Base-by-base conservation (phyloP, 2,797 vertebrate genomes). In the Xenopus petersii region DNA sequence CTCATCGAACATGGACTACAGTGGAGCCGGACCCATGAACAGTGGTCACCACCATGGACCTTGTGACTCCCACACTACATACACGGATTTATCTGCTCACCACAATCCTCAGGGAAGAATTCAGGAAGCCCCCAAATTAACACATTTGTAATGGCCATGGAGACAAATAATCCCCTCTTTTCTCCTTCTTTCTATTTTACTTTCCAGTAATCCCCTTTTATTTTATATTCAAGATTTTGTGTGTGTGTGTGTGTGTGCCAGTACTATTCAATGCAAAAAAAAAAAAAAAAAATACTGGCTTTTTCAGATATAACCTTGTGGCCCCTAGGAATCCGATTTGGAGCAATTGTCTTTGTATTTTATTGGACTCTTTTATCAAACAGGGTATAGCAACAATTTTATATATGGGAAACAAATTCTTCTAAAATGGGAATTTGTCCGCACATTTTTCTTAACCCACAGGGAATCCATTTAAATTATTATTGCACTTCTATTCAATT, bases 51-150 rank as follows among this genome's bases (percentile, higher is more conserved):
- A 97, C 73, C 94, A 96, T 74, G 95, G 94, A 89, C 92, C 94
- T 79, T 96, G 95, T 70, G 97, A 99, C 84, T 88, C 94, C 0
- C 94, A 95, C 84, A 93, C 96, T 75, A 95, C 96, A 70, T 98
- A 98, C 84, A 97, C 97, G 92, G 97, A 99, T 92, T 94, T 98
- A 89, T 95, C 95, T 7, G 83, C 94, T 90, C 96, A 98, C 88
- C 97, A 96, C 93, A 94, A 87, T 89, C 92, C 96, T 98, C 97
- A 98, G 96, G 97, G 95, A 98, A 98, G 95, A 96, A 97, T 98
- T 94, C 97, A 98, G 92, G 97, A 99, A 97, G 96, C 95, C 75
- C 97, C 97, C 87, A 99, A 98, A 90, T 91, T 98, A 87, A 99
- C 96, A 82, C 96, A 99, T 93, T 94, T 98, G 94, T 98, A 95